phyloP scores from a whole-genome alignment of 1,140 invertebrate species.

The Apocrypta bakeri region DNA sequence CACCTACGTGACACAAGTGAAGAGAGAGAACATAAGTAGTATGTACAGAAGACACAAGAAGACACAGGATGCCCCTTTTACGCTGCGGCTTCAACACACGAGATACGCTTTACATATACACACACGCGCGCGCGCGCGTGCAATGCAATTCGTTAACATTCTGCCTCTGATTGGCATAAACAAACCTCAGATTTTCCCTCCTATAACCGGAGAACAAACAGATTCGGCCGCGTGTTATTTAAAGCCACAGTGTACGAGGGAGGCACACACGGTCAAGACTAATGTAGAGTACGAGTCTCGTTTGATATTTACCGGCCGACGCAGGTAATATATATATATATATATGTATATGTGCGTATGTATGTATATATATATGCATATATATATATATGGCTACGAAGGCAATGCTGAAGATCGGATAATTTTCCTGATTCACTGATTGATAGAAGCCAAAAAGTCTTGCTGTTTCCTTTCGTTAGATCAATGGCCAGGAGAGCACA shows the following conservation, averaged over 20 bases:
- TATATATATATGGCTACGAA: too few relatives aligned
- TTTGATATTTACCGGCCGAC: slow-evolving; percentile 3
- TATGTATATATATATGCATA: too few relatives aligned
- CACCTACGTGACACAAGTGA: not conserved
- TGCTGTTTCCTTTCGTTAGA: not conserved
- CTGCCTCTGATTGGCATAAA: not conserved
- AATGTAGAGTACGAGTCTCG: not conserved
- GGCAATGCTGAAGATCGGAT: too few relatives aligned
- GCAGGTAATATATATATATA: not conserved
- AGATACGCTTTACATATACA: not conserved
- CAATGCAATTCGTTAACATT: not conserved
- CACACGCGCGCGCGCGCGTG: too few relatives aligned
- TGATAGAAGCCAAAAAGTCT: too few relatives aligned
- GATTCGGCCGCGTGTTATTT: not conserved
- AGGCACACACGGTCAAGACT: too few relatives aligned
- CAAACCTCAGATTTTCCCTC: not conserved
- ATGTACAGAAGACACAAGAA: slow-evolving; percentile 12
- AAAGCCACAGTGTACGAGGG: not conserved
- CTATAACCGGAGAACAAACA: not conserved
- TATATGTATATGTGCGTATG: too few relatives aligned
- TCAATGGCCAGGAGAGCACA: not conserved
- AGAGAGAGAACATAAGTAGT: not conserved
- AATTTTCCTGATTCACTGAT: not conserved
- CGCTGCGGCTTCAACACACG: not conserved
- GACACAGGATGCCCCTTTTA: slow-evolving; percentile 25